phyloP scores from a whole-genome alignment of 2,888 invertebrate species.

The Myathropa florea region DNA sequence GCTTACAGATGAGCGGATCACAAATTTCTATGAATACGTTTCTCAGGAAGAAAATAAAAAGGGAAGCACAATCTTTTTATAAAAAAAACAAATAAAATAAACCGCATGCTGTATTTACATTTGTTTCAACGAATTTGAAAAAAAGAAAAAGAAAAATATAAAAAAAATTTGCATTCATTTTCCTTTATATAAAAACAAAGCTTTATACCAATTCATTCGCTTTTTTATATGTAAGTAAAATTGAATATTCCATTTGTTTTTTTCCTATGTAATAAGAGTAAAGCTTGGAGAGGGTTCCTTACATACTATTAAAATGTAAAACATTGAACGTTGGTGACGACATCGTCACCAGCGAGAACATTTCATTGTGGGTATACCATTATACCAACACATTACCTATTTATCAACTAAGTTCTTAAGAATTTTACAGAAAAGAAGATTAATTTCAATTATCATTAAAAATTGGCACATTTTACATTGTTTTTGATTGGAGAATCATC shows the following conservation, averaged over 20 bases:
- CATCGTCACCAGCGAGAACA: constrained; percentile 29
- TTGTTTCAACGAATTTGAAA: background rate
- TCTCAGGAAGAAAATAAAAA: constrained; percentile 40
- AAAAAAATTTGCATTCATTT: constrained; percentile 15
- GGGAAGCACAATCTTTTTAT: constrained; percentile 59
- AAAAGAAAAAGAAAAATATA: background rate
- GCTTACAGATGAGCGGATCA: constrained; percentile 44
- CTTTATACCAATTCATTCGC: constrained; percentile 59
- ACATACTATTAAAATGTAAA: constrained; percentile 23
- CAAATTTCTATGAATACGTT: constrained; percentile 38
- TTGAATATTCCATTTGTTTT: constrained; percentile 23
- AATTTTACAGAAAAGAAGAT: constrained; percentile 48
- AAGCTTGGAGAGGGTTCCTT: constrained; percentile 65
- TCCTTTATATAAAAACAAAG: constrained; percentile 30
- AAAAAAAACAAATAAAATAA: constrained; percentile 18
- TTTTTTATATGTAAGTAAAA: constrained; percentile 14
- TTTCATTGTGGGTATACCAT: constrained; percentile 16
- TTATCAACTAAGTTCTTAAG: constrained; percentile 51
- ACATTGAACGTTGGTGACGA: constrained; percentile 14
- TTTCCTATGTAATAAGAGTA: constrained; percentile 66
- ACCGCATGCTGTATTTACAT: constrained; percentile 54
- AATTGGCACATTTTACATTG: constrained; percentile 71
- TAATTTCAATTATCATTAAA: constrained; percentile 57
- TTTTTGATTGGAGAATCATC: constrained; percentile 65
- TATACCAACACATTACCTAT: constrained; percentile 49